phyloP scores from a whole-genome alignment of 2,888 invertebrate genomes.

The Volucella inflata region DNA sequence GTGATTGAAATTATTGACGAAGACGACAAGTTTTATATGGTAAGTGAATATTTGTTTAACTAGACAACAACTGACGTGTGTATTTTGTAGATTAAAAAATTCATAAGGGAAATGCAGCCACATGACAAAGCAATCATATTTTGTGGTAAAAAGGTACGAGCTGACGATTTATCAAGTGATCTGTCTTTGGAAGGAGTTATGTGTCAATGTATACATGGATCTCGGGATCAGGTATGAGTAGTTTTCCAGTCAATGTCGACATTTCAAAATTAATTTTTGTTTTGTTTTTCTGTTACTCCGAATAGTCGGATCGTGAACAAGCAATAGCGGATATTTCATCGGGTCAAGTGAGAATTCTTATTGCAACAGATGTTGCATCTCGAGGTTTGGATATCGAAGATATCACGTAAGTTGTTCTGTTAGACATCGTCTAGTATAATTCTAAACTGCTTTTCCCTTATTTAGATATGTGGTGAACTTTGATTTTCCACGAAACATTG shows the following conservation, averaged over 20 bases:
- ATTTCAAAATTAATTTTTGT: neutral
- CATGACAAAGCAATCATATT: constrained; percentile 95
- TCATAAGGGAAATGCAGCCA: constrained; percentile 88
- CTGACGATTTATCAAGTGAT: constrained; percentile 93
- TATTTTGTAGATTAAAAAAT: constrained; percentile 86
- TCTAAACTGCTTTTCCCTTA: constrained; percentile 55
- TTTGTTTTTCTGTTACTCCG: neutral
- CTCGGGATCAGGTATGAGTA: constrained; percentile 90
- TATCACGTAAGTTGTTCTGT: constrained; percentile 86
- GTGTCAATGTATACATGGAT: constrained; percentile 94
- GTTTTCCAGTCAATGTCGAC: no score
- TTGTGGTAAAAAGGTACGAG: constrained; percentile 93
- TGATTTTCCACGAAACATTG: constrained; percentile 96
- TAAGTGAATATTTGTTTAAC: constrained; percentile 25
- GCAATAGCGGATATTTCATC: constrained; percentile 93
- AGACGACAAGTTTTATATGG: constrained; percentile 86
- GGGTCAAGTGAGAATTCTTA: constrained; percentile 91
- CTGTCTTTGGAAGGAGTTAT: constrained; percentile 88
- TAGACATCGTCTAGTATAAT: neutral
- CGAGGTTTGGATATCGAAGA: constrained; percentile 96
- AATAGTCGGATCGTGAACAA: constrained; percentile 88
- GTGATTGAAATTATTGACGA: constrained; percentile 90
- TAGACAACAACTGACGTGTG: neutral
- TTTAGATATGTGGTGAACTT: constrained; percentile 91
- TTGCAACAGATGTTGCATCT: constrained; percentile 98